These are phyloP conservation scores for Drosophila kohkoa DNA, from an alignment of 1,140 invertebrate genomes.

Conservation along the genomic window DNA sequence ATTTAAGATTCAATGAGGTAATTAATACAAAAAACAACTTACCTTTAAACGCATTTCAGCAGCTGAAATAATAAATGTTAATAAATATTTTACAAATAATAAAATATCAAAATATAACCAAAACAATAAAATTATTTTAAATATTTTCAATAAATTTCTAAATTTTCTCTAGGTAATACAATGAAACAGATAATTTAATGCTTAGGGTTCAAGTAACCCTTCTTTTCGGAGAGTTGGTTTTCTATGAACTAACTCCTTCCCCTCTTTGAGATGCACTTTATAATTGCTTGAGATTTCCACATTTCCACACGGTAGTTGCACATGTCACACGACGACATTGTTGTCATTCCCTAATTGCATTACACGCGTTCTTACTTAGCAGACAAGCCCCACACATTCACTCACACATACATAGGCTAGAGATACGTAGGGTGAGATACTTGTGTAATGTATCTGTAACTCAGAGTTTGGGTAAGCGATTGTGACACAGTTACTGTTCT, in stretches of 20 bases:
- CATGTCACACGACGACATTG: conserved; percentile 54
- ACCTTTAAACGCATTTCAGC: no score
- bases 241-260: background rate
- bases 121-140: no score
- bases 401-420: background rate
- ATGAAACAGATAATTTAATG: background rate
- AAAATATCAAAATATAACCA: no score
- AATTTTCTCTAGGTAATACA: no score
- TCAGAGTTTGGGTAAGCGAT: conserved; percentile 26
- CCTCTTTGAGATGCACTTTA: conserved; percentile 9
- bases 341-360: conserved; percentile 74
- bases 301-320: conserved; percentile 66
- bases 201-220: background rate
- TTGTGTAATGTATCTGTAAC: conserved; percentile 44
- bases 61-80: no score
- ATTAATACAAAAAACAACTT: no score
- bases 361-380: conserved; percentile 75
- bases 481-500: conserved; percentile 32
- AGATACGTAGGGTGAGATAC: conserved; percentile 35
- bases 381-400: conserved; percentile 40
- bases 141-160: no score
- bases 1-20: no score
- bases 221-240: background rate
- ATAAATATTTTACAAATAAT: no score
- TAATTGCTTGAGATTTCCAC: conserved; percentile 1